Conservation (phyloP, 2,113 vertebrate species). For the Anguilla japonica region DNA sequence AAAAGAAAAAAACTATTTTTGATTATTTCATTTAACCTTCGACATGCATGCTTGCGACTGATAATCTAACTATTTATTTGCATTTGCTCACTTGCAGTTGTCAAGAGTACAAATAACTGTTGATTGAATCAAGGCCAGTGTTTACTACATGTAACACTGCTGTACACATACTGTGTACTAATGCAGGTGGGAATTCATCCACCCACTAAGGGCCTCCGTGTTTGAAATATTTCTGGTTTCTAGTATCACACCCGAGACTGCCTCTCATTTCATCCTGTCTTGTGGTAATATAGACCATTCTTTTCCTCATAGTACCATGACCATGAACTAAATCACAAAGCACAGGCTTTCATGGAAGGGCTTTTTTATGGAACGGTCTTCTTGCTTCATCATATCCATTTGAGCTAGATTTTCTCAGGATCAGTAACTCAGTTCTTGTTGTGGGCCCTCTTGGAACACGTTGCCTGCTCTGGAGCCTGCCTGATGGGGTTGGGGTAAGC, state of each 20-base stretch:
- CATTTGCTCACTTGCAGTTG: neutral
- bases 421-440: neutral
- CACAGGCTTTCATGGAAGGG: neutral
- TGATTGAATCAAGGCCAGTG: neutral
- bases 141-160: neutral
- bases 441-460: neutral
- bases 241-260: neutral
- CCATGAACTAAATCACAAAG: neutral
- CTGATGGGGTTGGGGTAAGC: neutral
- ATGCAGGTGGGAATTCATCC: neutral
- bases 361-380: neutral
- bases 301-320: neutral
- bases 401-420: neutral
- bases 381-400: neutral
- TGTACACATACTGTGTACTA: neutral
- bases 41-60: no score
- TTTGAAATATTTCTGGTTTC: neutral
- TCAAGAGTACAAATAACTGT: neutral
- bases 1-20: no score
- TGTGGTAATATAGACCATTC: neutral
- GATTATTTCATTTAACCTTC: no score
- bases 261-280: neutral
- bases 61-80: neutral
- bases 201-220: neutral
- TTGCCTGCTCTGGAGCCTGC: neutral